Evolutionary conservation across 2,888 invertebrate species (phyloP).

Genomic region (Lasiommata megera): DNA sequence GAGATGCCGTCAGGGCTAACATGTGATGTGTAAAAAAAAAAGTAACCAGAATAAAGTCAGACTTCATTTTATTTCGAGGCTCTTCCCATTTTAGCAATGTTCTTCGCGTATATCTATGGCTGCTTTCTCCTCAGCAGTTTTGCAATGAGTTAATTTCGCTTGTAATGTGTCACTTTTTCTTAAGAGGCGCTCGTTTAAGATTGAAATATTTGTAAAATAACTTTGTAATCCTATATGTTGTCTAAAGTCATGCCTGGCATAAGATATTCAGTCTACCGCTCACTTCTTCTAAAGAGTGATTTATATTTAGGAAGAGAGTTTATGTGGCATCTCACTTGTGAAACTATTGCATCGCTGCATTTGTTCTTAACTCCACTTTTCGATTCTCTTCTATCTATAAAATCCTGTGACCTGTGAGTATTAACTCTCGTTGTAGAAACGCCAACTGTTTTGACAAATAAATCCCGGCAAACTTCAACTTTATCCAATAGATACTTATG

Average conservation of each 20-base stretch:
- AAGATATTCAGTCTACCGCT: conserved; percentile 4
- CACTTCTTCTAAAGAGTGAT: too few relatives aligned
- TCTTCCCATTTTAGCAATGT: conserved; percentile 25
- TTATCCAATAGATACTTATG: too few relatives aligned
- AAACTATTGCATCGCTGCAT: too few relatives aligned
- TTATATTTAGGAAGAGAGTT: conserved; percentile 18
- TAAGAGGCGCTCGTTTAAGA: conserved; percentile 30
- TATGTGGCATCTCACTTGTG: conserved; percentile 28
- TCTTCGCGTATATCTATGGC: conserved; percentile 25
- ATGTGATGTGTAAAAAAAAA: too few relatives aligned
- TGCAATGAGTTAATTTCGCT: conserved; percentile 29
- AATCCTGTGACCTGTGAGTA: too few relatives aligned
- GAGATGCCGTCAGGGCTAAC: too few relatives aligned
- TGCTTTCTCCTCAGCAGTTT: conserved; percentile 25
- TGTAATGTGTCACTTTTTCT: conserved; percentile 29
- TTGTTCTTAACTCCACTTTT: too few relatives aligned
- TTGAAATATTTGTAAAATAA: conserved; percentile 23
- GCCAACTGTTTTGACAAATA: too few relatives aligned
- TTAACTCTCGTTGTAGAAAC: too few relatives aligned
- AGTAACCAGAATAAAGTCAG: too few relatives aligned
- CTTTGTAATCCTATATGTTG: conserved; percentile 21
- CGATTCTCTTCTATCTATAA: too few relatives aligned
- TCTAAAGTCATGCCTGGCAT: conserved; percentile 24
- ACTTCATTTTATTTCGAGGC: conserved; percentile 21
- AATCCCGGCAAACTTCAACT: too few relatives aligned